Percentiles rank a stretch among this genome's conserved stretches.
These are phyloP conservation scores for Tetrapedia diversipes DNA, from an alignment of 2,888 invertebrate species.

Conservation along the genomic window DNA sequence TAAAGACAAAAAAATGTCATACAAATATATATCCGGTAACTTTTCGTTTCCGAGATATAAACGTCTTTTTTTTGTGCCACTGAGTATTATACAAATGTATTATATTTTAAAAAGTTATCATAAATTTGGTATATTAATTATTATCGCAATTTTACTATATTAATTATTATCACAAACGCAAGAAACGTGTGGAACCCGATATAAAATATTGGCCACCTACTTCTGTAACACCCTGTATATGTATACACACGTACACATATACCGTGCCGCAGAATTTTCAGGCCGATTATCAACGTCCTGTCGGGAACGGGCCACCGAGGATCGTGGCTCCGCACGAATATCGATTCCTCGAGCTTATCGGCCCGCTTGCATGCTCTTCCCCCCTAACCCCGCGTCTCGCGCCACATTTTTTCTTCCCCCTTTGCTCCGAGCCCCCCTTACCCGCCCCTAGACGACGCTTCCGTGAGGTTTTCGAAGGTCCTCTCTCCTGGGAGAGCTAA, in stretches of 20 bases:
- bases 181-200: too few relatives aligned
- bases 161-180: too few relatives aligned
- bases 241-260: background rate
- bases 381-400: conserved; percentile 35
- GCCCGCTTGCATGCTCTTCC: conserved; percentile 59
- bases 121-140: too few relatives aligned
- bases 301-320: conserved; percentile 62
- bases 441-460: conserved; percentile 50
- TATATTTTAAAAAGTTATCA: too few relatives aligned
- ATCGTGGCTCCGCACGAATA: conserved; percentile 60
- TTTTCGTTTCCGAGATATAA: too few relatives aligned
- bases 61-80: too few relatives aligned
- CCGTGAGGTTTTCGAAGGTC: conserved; percentile 65
- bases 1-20: too few relatives aligned
- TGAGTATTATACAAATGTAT: too few relatives aligned
- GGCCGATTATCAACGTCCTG: conserved; percentile 62
- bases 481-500: conserved; percentile 66
- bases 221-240: too few relatives aligned
- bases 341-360: conserved; percentile 68
- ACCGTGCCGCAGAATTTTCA: conserved; percentile 50
- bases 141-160: too few relatives aligned
- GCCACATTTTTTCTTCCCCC: conserved; percentile 36
- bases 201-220: too few relatives aligned
- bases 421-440: background rate
- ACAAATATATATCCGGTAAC: too few relatives aligned